Base-by-base conservation (phyloP, 2,797 vertebrate genomes). In the Melanotaenia pygmaea region DNA sequence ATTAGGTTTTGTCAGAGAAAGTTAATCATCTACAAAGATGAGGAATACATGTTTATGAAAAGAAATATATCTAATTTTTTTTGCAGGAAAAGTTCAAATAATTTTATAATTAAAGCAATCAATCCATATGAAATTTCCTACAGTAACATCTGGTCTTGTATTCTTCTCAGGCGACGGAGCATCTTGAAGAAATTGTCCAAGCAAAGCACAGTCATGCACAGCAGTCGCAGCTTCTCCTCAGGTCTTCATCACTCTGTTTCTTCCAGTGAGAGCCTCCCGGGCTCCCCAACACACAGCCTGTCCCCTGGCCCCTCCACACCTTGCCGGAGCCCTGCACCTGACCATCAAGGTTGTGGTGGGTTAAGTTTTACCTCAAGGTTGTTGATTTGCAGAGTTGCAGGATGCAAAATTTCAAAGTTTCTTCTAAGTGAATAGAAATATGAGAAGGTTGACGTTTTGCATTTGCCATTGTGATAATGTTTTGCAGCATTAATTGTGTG, bases 181-280 rank as follows among this genome's bases (percentile, higher is more conserved):
- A 94, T 99, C 56, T 92, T 99, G 82, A 98, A 96, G 93, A 99
- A 97, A 92, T 94, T 98, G 82, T 97, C 97, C 37, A 98, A 97
- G 90, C 98, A 98, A 87, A 92, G 95, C 0, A 95, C 96, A 0
- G 96, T 96, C 32, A 95, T 99, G 76, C 97, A 98, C 88, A 95
- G 95, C 87, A 99, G 97, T 87, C 97, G 96, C 50, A 98, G 97
- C 89, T 98, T 98, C 91, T 97, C 96, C 8, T 99, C 97, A 0
- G 97, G 97, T 3, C 97, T 98, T 77, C 97, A 99, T 60, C 97
- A 98, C 90, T 98, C 97, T 0, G 94, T 98, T 75, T 99, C 98
- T 2, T 98, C 97, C 73, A 96, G 96, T 0, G 98, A 99, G 90
- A 99, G 98, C 90, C 95, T 98, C 38, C 97, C 98, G 0, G 98